Conservation (phyloP, 1,140 invertebrate genomes). For the Lutraria rhynchaena region DNA sequence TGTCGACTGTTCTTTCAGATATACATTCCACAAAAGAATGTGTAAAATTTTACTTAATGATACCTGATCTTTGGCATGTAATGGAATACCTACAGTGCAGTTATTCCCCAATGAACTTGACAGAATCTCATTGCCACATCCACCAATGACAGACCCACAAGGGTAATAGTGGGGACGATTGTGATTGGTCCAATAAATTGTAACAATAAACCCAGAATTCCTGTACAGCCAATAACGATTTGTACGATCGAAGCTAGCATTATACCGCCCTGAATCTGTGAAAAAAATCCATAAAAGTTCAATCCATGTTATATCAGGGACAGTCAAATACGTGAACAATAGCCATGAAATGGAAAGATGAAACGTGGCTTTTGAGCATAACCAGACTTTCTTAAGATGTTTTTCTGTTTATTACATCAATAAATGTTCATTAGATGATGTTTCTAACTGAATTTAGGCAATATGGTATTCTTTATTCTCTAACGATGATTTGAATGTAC, state of each 20-base stretch:
- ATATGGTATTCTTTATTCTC: no score
- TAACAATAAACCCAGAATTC: constrained; percentile 81
- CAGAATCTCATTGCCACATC: constrained; percentile 77
- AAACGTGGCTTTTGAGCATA: no score
- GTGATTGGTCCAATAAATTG: constrained; percentile 80
- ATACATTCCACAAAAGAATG: no score
- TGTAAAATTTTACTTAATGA: no score
- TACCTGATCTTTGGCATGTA: no score
- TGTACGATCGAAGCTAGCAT: constrained; percentile 91
- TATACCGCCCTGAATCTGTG: constrained; percentile 90
- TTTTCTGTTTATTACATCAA: no score
- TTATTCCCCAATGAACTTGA: constrained; percentile 76
- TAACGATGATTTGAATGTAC: no score
- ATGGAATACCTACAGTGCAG: constrained; percentile 73
- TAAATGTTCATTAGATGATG: no score
- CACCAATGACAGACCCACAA: constrained; percentile 79
- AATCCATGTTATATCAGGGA: neutral
- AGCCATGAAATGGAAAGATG: neutral
- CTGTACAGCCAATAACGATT: constrained; percentile 87
- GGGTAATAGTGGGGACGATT: constrained; percentile 77
- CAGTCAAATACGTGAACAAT: neutral
- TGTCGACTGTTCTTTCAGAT: no score
- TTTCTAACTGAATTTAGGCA: no score
- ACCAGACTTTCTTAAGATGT: no score
- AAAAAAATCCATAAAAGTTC: constrained; percentile 20